Percentiles rank a stretch among this genome's conserved stretches.
Conservation (phyloP, 2,797 vertebrate species). For the Muraenolepis orangiensis region DNA sequence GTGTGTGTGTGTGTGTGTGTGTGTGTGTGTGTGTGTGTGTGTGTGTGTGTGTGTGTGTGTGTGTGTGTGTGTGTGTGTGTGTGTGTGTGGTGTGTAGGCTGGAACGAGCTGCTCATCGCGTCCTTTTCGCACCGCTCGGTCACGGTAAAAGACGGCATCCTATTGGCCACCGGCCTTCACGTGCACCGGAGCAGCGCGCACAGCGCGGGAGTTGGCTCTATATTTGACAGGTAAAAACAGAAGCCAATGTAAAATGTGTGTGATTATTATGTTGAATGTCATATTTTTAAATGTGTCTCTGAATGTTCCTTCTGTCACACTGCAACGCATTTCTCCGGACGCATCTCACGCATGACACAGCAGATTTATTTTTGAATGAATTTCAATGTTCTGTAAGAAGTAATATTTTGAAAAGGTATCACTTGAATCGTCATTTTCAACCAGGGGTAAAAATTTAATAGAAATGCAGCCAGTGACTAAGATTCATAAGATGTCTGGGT, state of each 20-base stretch:
- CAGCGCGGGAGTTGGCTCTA: conserved; percentile 93
- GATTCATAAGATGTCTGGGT: background rate
- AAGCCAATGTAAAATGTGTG: background rate
- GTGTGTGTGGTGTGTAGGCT: conserved; percentile 62
- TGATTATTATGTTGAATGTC: background rate
- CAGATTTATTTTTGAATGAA: background rate
- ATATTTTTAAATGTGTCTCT: background rate
- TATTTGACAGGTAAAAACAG: conserved; percentile 85
- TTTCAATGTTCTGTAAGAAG: background rate
- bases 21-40: background rate
- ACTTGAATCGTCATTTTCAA: background rate
- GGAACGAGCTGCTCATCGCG: conserved; percentile 95
- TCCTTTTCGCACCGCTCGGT: conserved; percentile 96
- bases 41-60: too few species aligned
- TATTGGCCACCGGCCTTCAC: conserved; percentile 89
- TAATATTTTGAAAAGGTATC: background rate
- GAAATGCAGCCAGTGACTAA: background rate
- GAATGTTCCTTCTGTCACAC: background rate
- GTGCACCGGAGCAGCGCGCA: conserved; percentile 95
- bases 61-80: background rate
- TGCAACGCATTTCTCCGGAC: background rate
- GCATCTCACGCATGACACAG: background rate
- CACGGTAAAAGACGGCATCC: conserved; percentile 91
- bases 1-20: background rate
- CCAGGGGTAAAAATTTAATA: background rate